Conservation (phyloP, 2,113 vertebrate genomes). For the Carollia perspicillata region DNA sequence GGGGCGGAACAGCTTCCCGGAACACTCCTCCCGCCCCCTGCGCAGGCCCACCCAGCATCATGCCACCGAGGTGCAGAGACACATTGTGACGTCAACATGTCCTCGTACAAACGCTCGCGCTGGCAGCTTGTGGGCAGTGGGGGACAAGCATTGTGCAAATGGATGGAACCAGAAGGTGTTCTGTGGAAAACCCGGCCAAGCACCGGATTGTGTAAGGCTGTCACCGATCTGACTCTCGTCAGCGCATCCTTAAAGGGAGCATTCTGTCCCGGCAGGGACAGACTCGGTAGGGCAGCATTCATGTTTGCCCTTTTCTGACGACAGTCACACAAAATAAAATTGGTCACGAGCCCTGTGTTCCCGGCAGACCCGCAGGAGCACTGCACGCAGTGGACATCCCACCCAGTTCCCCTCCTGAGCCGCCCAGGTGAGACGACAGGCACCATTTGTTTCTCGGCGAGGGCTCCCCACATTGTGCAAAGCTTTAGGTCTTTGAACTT, state of each 20-base stretch:
- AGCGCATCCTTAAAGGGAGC: accelerated
- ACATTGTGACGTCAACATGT: accelerated
- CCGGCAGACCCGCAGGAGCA: background rate
- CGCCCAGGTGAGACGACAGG: background rate
- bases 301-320: background rate
- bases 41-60: accelerated
- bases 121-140: background rate
- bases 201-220: background rate
- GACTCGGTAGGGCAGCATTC: background rate
- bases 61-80: accelerated
- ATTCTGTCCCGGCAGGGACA: background rate
- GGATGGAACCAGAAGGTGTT: background rate
- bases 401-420: accelerated
- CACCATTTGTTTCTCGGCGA: background rate
- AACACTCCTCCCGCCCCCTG: background rate
- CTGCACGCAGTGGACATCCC: too few species aligned
- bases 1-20: background rate
- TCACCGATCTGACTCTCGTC: background rate
- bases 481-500: background rate
- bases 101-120: background rate
- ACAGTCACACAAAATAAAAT: background rate
- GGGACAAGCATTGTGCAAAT: background rate
- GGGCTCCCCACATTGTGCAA: background rate
- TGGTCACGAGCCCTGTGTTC: background rate
- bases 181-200: background rate